These are phyloP conservation scores for Oscheius onirici DNA, from an alignment of 2,888 invertebrate genomes.

Conservation along the genomic window DNA sequence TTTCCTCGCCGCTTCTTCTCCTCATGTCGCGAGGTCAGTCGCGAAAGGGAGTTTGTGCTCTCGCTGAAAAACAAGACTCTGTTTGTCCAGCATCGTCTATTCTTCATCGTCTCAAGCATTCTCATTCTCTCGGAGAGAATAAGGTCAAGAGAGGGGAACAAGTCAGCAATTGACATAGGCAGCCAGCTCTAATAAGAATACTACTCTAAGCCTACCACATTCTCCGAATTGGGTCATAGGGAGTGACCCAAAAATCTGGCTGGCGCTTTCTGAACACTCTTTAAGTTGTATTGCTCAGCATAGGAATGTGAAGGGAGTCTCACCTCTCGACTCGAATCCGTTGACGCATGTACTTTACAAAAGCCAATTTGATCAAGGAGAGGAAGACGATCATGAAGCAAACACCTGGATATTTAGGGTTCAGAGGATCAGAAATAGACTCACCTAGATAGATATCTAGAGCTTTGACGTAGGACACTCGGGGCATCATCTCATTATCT, in stretches of 20 bases:
- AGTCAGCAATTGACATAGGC: too few species aligned
- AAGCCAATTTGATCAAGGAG: constrained; percentile 69
- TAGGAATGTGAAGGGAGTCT: neutral
- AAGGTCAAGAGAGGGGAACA: too few species aligned
- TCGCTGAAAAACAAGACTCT: constrained; percentile 7
- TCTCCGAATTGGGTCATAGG: constrained; percentile 8
- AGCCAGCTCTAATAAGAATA: neutral
- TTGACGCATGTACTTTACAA: constrained; percentile 69
- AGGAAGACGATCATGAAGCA: constrained; percentile 70
- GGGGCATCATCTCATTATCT: constrained; percentile 67
- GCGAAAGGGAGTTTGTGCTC: constrained; percentile 4
- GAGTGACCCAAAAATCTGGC: constrained; percentile 10
- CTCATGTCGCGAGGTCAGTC: constrained; percentile 7
- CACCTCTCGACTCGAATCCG: constrained; percentile 37
- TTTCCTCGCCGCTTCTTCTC: constrained; percentile 14
- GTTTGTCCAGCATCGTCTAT: neutral
- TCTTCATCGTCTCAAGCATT: constrained; percentile 6
- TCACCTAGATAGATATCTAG: constrained; percentile 65
- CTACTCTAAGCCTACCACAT: neutral
- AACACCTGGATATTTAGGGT: constrained; percentile 42
- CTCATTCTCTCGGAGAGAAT: neutral
- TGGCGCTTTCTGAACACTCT: neutral
- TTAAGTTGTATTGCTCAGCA: neutral
- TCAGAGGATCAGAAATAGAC: neutral
- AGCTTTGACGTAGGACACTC: constrained; percentile 66